These are phyloP conservation scores for Melospiza melodia DNA, from an alignment of 2,113 vertebrate species.

Conservation along the genomic window DNA sequence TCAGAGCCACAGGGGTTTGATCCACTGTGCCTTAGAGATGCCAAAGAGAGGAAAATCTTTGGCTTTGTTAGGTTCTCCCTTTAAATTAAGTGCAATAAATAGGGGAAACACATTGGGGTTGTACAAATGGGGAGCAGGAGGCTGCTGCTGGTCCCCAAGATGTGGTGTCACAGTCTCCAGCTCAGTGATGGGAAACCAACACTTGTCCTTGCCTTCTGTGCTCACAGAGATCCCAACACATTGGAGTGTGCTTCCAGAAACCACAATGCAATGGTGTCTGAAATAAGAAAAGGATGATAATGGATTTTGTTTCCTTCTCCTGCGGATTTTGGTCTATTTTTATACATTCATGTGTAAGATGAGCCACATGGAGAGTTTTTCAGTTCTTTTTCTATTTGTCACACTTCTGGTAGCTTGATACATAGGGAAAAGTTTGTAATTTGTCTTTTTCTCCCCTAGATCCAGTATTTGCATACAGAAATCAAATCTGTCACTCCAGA, in stretches of 20 bases:
- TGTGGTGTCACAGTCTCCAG: fast-evolving
- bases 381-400: neutral
- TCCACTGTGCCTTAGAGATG: neutral
- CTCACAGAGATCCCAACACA: neutral
- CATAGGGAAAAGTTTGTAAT: neutral
- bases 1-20: neutral
- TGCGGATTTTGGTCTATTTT: neutral
- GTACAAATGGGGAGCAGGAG: neutral
- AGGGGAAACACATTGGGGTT: neutral
- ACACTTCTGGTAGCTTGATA: neutral
- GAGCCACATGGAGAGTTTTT: neutral
- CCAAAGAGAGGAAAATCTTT: neutral
- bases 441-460: fast-evolving
- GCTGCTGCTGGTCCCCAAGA: neutral
- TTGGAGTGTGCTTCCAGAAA: neutral
- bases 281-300: neutral
- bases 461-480: neutral
- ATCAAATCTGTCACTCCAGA: neutral
- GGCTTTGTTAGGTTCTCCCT: neutral
- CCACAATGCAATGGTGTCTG: neutral
- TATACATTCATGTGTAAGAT: neutral
- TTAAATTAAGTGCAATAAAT: neutral
- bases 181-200: fast-evolving
- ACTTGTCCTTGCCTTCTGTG: neutral
- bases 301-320: neutral